These are phyloP conservation scores for Leptoteleia sp. DNA, from an alignment of 1,140 invertebrate genomes.

Conservation along the genomic window DNA sequence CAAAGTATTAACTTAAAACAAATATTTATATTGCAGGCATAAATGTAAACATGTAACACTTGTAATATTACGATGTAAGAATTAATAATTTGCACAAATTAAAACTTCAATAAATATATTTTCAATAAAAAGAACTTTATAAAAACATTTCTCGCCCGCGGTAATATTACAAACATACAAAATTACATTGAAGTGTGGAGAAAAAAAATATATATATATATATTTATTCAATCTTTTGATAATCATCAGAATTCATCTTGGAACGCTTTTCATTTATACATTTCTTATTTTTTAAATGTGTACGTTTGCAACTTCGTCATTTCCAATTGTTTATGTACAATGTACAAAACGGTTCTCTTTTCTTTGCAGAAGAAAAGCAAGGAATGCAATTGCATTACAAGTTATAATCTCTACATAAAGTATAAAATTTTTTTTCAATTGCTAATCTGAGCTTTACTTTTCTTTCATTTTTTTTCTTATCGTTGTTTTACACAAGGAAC, in stretches of 20 bases:
- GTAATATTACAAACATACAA: constrained; percentile 61
- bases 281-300: constrained; percentile 45
- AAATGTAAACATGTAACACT: constrained; percentile 40
- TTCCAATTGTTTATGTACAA: constrained; percentile 59
- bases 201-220: constrained; percentile 54
- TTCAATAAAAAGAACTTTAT: constrained; percentile 35
- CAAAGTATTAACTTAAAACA: constrained; percentile 9
- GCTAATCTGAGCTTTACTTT: constrained; percentile 26
- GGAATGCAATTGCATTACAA: constrained; percentile 53
- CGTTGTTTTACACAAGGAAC: constrained; percentile 89
- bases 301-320: constrained; percentile 24
- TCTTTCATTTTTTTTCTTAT: constrained; percentile 7
- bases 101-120: constrained; percentile 42
- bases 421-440: constrained; percentile 43
- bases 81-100: not conserved
- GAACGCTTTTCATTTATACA: constrained; percentile 27
- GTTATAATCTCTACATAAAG: constrained; percentile 47
- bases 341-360: constrained; percentile 53
- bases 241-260: constrained; percentile 14
- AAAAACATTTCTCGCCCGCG: constrained; percentile 18
- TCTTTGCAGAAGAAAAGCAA: constrained; percentile 38
- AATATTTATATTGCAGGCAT: not conserved
- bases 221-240: constrained; percentile 17
- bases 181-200: constrained; percentile 45
- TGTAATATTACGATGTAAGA: constrained; percentile 45